A percentile compares a stretch with the other conserved stretches of the same genome.
These are phyloP conservation scores for Hypotaenidia philippensis DNA, from an alignment of 2,797 vertebrate species.

Conservation along the genomic window DNA sequence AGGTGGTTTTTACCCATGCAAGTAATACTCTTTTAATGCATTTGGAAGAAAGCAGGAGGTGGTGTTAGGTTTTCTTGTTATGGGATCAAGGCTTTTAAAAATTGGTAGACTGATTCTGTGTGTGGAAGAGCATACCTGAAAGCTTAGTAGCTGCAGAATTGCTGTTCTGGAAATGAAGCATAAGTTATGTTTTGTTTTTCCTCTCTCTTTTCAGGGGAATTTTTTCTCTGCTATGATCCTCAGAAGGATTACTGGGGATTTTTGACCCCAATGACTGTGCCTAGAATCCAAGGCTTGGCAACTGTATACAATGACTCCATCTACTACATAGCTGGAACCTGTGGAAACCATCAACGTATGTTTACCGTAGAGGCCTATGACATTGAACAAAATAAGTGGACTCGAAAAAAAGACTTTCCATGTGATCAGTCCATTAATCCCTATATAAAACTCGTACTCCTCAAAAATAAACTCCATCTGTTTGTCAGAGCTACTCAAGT, in stretches of 20 bases:
- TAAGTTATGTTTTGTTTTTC: constrained; percentile 2
- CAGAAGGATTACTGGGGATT: constrained; percentile 98
- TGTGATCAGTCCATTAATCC: constrained; percentile 98
- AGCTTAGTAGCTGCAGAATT: neutral
- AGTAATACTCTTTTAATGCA: neutral
- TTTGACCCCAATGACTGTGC: constrained; percentile 93
- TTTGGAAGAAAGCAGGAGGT: neutral
- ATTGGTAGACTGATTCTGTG: rapidly evolving
- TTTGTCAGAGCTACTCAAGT: constrained; percentile 98
- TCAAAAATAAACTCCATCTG: constrained; percentile 93
- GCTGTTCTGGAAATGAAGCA: neutral
- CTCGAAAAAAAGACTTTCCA: constrained; percentile 92
- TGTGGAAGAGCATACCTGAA: neutral
- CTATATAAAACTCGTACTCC: constrained; percentile 94
- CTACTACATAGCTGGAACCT: constrained; percentile 97
- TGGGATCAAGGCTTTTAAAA: neutral
- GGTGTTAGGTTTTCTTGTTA: neutral
- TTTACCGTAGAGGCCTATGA: constrained; percentile 98
- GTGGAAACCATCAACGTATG: constrained; percentile 95
- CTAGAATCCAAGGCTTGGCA: constrained; percentile 94
- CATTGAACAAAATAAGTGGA: constrained; percentile 94
- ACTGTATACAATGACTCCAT: constrained; percentile 93
- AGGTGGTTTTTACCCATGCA: neutral
- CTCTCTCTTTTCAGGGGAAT: constrained; percentile 87
- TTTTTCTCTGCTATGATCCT: constrained; percentile 97